Evolutionary conservation across 2,888 invertebrate genomes (phyloP).

Genomic region (Magallana nippona): DNA sequence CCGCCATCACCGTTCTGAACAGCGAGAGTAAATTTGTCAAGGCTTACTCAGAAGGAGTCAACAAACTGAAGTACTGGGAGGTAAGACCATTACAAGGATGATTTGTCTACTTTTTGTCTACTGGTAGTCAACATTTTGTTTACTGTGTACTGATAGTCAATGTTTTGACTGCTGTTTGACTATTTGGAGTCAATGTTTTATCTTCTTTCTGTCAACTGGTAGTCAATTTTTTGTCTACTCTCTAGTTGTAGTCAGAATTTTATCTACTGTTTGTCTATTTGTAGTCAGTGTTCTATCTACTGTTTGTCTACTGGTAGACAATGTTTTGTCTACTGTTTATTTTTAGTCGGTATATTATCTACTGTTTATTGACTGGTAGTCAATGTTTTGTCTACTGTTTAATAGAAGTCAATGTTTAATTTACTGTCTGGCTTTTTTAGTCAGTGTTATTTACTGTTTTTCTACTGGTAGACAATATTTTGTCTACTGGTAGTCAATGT

Average conservation of each 20-base stretch:
- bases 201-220: background rate
- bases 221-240: too few species aligned
- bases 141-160: too few species aligned
- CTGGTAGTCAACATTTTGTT: too few species aligned
- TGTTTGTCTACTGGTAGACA: background rate
- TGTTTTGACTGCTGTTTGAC: background rate
- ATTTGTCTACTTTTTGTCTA: background rate
- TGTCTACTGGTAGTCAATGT: background rate
- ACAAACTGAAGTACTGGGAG: slow-evolving; percentile 15
- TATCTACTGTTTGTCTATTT: background rate
- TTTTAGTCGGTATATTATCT: background rate
- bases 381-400: background rate
- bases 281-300: background rate
- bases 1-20: slow-evolving; percentile 94
- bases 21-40: slow-evolving; percentile 95
- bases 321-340: background rate
- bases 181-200: background rate
- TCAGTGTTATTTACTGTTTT: too few species aligned
- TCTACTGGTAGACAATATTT: background rate
- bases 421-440: too few species aligned
- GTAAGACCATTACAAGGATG: background rate
- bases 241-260: background rate
- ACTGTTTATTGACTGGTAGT: background rate
- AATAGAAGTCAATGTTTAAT: too few species aligned
- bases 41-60: slow-evolving; percentile 84